Percentiles rank a stretch among this genome's conserved stretches.
Evolutionary conservation across 2,888 invertebrate genomes (phyloP).

Genomic region (Drosophila peninsularis): DNA sequence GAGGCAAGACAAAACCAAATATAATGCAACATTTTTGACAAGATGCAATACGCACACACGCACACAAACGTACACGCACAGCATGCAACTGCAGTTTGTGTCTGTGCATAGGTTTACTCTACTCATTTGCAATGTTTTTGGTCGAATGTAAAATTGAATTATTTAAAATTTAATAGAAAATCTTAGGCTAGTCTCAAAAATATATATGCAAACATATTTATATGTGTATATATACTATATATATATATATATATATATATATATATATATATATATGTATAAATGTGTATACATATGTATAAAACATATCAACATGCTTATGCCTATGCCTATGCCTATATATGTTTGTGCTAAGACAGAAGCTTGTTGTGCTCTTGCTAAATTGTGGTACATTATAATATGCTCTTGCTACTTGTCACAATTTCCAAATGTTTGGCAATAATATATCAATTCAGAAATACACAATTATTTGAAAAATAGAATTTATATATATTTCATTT

Average conservation of each 20-base stretch:
- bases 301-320: slow-evolving; percentile 13
- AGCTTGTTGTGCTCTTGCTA: slow-evolving; percentile 8
- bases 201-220: slow-evolving; percentile 26
- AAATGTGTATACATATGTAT: neutral
- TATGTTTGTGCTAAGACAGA: slow-evolving; percentile 22
- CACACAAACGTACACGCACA: slow-evolving; percentile 2
- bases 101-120: slow-evolving; percentile 64
- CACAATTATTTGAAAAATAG: neutral
- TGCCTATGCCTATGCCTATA: slow-evolving; percentile 9
- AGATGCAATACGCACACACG: slow-evolving; percentile 61
- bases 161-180: slow-evolving; percentile 80
- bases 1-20: slow-evolving; percentile 68
- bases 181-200: slow-evolving; percentile 72
- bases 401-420: neutral
- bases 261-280: slow-evolving; percentile 8
- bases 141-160: slow-evolving; percentile 80
- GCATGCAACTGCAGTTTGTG: slow-evolving; percentile 48
- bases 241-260: slow-evolving; percentile 20
- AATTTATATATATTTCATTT: too few species aligned
- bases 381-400: neutral
- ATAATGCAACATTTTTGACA: slow-evolving; percentile 77
- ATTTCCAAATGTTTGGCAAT: neutral
- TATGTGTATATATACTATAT: slow-evolving; percentile 5
- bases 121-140: slow-evolving; percentile 78
- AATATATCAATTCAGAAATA: neutral